A percentile compares a stretch with the other conserved stretches of the same genome.
Conservation (phyloP, 2,113 vertebrate species). For the Spermophilus dauricus region DNA sequence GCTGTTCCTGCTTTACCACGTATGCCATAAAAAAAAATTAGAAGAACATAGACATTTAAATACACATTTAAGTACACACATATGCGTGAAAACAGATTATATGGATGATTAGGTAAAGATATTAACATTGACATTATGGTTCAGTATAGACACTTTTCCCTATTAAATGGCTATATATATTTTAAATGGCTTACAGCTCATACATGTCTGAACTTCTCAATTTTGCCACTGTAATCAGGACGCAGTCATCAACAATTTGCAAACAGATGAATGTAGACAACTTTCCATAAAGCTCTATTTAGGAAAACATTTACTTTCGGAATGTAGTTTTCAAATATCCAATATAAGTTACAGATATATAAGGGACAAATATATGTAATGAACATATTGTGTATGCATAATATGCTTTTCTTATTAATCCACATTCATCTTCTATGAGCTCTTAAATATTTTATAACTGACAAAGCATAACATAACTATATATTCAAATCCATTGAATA, state of each 20-base stretch:
- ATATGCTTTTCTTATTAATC: not conserved
- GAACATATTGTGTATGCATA: not conserved
- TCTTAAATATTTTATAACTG: not conserved
- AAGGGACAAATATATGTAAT: not conserved
- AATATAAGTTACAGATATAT: not conserved
- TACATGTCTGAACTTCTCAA: rapidly evolving
- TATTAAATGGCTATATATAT: not conserved
- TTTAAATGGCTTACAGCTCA: not conserved
- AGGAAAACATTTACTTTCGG: not conserved
- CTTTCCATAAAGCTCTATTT: not conserved
- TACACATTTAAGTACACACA: not conserved
- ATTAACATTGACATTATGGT: not conserved
- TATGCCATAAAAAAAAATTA: not conserved
- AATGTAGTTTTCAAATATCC: rapidly evolving
- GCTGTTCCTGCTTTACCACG: not conserved
- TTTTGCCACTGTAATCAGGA: not conserved
- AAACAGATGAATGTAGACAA: not conserved
- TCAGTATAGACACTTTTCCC: not conserved
- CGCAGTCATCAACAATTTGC: not conserved
- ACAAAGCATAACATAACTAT: not conserved
- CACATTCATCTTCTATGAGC: not conserved
- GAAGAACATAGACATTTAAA: not conserved
- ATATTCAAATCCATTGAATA: not conserved
- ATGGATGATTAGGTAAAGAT: not conserved
- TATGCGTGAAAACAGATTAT: not conserved